phyloP scores from a whole-genome alignment of 2,113 vertebrate species.

The Ophthalmolycus amberensis region DNA sequence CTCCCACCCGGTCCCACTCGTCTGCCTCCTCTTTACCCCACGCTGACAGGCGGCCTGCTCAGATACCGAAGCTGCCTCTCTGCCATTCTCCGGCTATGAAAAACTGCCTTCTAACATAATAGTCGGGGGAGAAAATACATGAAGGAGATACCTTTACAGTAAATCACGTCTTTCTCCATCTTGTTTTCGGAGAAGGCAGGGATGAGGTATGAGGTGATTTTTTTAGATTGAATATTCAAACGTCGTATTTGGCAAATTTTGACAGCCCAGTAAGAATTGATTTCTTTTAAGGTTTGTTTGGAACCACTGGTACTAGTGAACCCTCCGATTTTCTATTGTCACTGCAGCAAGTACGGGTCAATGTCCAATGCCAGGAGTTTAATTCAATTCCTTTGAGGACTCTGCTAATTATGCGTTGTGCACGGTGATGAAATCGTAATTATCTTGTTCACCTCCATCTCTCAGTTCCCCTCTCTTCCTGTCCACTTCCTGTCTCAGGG shows the following conservation, averaged over 20 bases:
- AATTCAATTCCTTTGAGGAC: not conserved
- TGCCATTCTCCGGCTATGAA: constrained; percentile 39
- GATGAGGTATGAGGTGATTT: constrained; percentile 30
- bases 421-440: not conserved
- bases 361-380: not conserved
- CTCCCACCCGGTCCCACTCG: constrained; percentile 52
- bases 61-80: constrained; percentile 46
- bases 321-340: not conserved
- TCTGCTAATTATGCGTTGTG: not conserved
- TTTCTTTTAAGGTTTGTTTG: not conserved
- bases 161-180: constrained; percentile 57
- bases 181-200: constrained; percentile 31
- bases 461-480: constrained; percentile 11
- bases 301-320: not conserved
- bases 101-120: constrained; percentile 52
- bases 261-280: not conserved
- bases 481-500: constrained; percentile 82
- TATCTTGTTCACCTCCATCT: no score
- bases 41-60: constrained; percentile 61
- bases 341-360: not conserved
- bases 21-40: constrained; percentile 47
- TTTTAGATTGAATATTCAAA: not conserved
- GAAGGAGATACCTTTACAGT: constrained; percentile 62
- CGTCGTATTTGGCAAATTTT: not conserved
- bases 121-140: constrained; percentile 37